Evolutionary conservation across 2,113 vertebrate genomes (phyloP), one percentile per base, ranked within the genome.

Genomic region (Heterocephalus glaber): DNA sequence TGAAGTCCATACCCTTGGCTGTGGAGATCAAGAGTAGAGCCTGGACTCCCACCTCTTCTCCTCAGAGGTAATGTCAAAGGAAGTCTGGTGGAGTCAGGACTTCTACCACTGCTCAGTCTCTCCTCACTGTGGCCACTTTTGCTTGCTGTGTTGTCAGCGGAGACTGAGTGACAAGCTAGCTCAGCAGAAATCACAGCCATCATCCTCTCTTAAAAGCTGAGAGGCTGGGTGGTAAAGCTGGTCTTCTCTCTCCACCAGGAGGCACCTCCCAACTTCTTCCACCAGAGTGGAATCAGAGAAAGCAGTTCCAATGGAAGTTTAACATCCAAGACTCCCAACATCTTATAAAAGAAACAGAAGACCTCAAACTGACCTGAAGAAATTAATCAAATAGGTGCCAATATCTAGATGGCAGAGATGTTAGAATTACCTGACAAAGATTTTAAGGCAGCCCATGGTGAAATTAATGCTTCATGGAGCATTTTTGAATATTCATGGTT

Each of bases 171-270:
- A 35, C 41, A 20, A 33, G 76, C 44, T 79, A 60, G 58, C 6
- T 13, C 19, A 70, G 54, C 44, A 79, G 56, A 41, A 49, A 11
- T 41, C 77, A 88, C 8, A 3, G 33, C 16, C 1, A 0, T 5
- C 1, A 0, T 5, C n/a, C 41, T 30, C 47, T 2, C 30, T 81
- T 17, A 28, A 52, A 17, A 33, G 26, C 13, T 4, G 0, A 33
- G 49, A 44, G 38, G 10, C 14, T 79, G 20, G 24, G 16, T 5
- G 2, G 4, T 16, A 60, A 61, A 47, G 30, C 17, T 38, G 41
- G 24, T 49, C 33, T 38, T 72, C 49, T 33, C 20, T n/a, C 11
- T 30, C 8, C 5, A 47, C 30, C 8, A 3, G 26, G 14, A 0
- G 5, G 35, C 35, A 58, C 3, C 3, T 38, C 11, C 52, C 2